A percentile compares a stretch with the other conserved stretches of the same genome.
Evolutionary conservation across 2,888 invertebrate genomes (phyloP).

Genomic region (Melinopterus prodromus): DNA sequence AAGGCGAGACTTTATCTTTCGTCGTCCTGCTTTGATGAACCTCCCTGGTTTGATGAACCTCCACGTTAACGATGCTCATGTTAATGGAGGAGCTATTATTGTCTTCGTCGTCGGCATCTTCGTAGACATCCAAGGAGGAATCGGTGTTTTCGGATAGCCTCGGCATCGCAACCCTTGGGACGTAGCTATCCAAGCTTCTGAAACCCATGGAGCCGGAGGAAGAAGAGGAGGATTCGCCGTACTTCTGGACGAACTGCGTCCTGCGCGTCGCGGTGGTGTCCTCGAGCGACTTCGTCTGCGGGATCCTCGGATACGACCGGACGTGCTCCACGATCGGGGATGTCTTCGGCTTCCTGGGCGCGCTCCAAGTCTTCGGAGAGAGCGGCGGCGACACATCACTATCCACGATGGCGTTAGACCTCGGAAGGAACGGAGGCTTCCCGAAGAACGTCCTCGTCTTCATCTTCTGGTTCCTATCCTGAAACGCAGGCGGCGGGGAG

Average conservation of each 20-base stretch:
- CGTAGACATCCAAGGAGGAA: constrained; percentile 61
- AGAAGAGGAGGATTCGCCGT: constrained; percentile 65
- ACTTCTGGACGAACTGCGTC: constrained; percentile 66
- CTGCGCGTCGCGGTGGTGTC: constrained; percentile 65
- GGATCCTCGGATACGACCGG: constrained; percentile 54
- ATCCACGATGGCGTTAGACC: constrained; percentile 65
- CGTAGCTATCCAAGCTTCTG: constrained; percentile 69
- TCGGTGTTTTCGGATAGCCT: constrained; percentile 64
- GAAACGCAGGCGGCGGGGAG: constrained; percentile 75
- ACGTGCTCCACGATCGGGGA: constrained; percentile 37
- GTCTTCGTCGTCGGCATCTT: constrained; percentile 63
- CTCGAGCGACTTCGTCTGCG: constrained; percentile 65
- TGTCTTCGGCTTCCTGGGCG: constrained; percentile 49
- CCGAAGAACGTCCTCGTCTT: constrained; percentile 58
- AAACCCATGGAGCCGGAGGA: constrained; percentile 70
- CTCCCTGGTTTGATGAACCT: constrained; percentile 44
- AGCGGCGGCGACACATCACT: constrained; percentile 66
- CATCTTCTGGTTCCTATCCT: constrained; percentile 59
- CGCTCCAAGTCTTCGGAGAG: constrained; percentile 55
- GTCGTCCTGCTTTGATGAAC: background rate
- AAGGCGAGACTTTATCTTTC: constrained; percentile 54
- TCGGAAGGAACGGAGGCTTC: constrained; percentile 63
- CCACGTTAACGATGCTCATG: constrained; percentile 57
- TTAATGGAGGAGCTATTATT: constrained; percentile 62
- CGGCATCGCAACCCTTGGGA: constrained; percentile 59